Base-by-base conservation (phyloP, 2,113 vertebrate species). In the Sardina pilchardus region DNA sequence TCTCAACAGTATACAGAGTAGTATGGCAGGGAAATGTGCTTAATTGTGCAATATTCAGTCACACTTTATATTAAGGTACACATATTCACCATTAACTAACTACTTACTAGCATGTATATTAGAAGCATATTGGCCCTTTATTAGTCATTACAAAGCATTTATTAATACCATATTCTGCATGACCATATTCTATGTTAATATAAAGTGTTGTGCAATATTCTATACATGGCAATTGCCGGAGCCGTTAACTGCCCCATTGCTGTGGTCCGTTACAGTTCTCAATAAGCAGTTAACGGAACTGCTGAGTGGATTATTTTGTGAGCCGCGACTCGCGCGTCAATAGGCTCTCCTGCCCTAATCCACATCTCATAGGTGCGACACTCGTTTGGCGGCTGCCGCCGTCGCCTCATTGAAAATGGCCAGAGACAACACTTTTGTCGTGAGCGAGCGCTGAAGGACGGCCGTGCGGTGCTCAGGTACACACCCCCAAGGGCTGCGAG, bases 301-400 rank as follows among this genome's bases (percentile, higher is more conserved):
- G 71, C 71, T 78, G 71, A 78, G 34, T 36, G 71, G 10, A 39
- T 78, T 78, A 17, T 36, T 78, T 34, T 34, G 71, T 85, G 75
- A 82, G 90, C 92, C 90, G 92, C 91, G 87, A 85, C 83, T 50
- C 89, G 90, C 26, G 30, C 50, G 63, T 84, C 85, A 85, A 89
- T 85, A 39, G 83, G 87, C 82, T 83, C 63, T 87, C 39, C 30
- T 1, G 48, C 71, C 56, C 85, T 88, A 88, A 84, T 89, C 85
- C 53, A 75, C 53, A 84, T 48, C 63, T 50, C 82, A 89, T 86
- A 59, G 84, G 83, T 39, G 83, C 44, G 44, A 88, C 82, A 86
- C 88, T 87, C 87, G 59, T 87, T 81, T 3, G 39, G 39, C 39
- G 2, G 39, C 84, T 82, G 83, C 87, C 84, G 81, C 36, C 34